These are phyloP conservation scores for Zhuqinia jingwanae DNA, from an alignment of 2,888 invertebrate species.

Conservation along the genomic window DNA sequence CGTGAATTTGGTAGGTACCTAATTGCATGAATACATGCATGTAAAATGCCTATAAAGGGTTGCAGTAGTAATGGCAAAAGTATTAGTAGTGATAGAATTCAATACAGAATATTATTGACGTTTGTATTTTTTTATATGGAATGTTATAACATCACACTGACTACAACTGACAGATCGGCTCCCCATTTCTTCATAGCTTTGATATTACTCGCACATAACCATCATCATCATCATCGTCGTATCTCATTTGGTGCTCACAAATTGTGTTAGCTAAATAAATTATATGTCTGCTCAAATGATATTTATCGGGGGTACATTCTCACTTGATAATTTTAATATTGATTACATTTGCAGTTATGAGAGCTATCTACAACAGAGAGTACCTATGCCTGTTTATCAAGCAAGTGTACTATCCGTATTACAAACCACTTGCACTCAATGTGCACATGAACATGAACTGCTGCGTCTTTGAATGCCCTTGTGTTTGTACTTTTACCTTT, in stretches of 20 bases:
- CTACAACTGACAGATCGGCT: not conserved
- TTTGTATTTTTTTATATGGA: not conserved
- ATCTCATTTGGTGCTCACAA: not conserved
- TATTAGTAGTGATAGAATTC: not conserved
- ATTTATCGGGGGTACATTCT: not conserved
- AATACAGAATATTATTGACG: not conserved
- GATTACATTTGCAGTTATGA: no score
- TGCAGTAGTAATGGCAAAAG: not conserved
- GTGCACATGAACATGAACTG: conserved; percentile 51
- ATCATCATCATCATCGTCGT: no score
- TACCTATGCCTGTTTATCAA: no score
- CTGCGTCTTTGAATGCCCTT: conserved; percentile 70
- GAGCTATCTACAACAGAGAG: no score
- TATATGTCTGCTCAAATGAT: not conserved
- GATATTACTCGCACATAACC: not conserved
- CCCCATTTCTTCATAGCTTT: not conserved
- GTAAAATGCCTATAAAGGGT: not conserved
- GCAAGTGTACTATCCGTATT: no score
- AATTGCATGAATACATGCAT: no score
- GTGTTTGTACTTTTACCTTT: conserved; percentile 71
- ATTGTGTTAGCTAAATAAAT: not conserved
- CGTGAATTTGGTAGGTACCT: no score
- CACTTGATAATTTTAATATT: no score
- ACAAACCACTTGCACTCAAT: no score
- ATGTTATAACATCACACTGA: no score